Evolutionary conservation across 1,140 invertebrate genomes (phyloP).

Genomic region (Panagrolaimus sp.): DNA sequence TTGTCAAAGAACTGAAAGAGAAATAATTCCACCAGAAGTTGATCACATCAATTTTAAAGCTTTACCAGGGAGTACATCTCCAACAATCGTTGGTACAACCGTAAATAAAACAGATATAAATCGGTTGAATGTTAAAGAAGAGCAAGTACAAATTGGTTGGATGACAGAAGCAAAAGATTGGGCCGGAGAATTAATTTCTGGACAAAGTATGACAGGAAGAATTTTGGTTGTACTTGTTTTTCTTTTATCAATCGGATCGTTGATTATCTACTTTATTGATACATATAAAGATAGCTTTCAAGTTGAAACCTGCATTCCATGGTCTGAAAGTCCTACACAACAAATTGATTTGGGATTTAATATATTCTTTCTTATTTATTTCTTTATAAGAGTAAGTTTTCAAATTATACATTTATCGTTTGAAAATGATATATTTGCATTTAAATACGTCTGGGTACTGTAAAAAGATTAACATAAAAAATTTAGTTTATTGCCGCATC

Average conservation of each 20-base stretch:
- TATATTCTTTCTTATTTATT: slow-evolving; percentile 99
- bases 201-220: slow-evolving; percentile 95
- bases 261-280: slow-evolving; percentile 99
- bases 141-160: slow-evolving; percentile 63
- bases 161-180: slow-evolving; percentile 96
- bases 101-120: slow-evolving; percentile 11
- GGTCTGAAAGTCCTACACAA: slow-evolving; percentile 98
- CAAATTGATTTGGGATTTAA: slow-evolving; percentile 99
- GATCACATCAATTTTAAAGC: slow-evolving; percentile 2
- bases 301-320: slow-evolving; percentile 94
- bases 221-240: slow-evolving; percentile 99
- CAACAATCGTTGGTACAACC: slow-evolving; percentile 16
- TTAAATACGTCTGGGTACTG: no score
- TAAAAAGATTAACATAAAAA: no score
- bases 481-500: slow-evolving; percentile 98
- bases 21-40: slow-evolving; percentile 20
- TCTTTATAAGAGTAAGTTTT: slow-evolving; percentile 99
- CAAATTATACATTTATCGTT: slow-evolving; percentile 23
- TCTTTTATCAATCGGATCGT: slow-evolving; percentile 97
- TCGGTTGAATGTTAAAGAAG: slow-evolving; percentile 43
- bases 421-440: no score
- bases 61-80: slow-evolving; percentile 14
- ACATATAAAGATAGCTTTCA: slow-evolving; percentile 74
- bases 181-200: slow-evolving; percentile 99
- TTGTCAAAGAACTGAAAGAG: slow-evolving; percentile 55